Evolutionary conservation across 92 coral and sea anemone genomes (phyloP), one percentile per base, ranked within the genome.

Genomic region (Phenganax marumi): DNA sequence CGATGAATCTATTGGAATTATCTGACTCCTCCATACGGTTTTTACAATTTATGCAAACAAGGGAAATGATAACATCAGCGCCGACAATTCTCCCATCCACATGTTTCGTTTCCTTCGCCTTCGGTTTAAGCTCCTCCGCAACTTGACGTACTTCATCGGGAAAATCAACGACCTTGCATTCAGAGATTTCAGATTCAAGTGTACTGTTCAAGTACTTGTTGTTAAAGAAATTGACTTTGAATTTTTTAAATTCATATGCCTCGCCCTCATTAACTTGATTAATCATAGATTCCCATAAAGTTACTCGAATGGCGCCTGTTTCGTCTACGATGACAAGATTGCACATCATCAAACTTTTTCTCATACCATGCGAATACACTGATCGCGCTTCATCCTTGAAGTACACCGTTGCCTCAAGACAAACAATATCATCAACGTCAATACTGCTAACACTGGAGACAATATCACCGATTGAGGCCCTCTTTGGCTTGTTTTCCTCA

Each of bases 361-460:
- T 24, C 80, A 75, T 75, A n/a, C 13, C 53, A 50, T 22, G 62
- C 46, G 80, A 75, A 50, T 50, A 75, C 26, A 75, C 80, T 13
- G 62, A 51, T 52, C 53, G 46, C 13, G 17, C 49, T 73, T 46
- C 77, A 75, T 63, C 25, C 49, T 75, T 75, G 43, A 43, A 50
- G 39, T 18, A n/a, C 46, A 75, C 80, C 8, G 52, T 50, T 12
- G 80, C 80, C 50, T 52, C 53, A 25, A 75, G 18, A 7, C 64
- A 50, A 8, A 75, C 80, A 19, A 75, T 8, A 48, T 75, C 80
- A 50, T 63, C 80, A 7, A 48, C 18, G 43, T 33, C 43, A 33
- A 33, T 33, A 5, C 3, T 33, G 80, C 63, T 6, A 49, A 62
- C 18, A 63, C 25, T 9, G n/a, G 13, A 33, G 11, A 51, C 10